Conservation (phyloP, 1,140 invertebrate genomes). For the Lordiphosa collinella region DNA sequence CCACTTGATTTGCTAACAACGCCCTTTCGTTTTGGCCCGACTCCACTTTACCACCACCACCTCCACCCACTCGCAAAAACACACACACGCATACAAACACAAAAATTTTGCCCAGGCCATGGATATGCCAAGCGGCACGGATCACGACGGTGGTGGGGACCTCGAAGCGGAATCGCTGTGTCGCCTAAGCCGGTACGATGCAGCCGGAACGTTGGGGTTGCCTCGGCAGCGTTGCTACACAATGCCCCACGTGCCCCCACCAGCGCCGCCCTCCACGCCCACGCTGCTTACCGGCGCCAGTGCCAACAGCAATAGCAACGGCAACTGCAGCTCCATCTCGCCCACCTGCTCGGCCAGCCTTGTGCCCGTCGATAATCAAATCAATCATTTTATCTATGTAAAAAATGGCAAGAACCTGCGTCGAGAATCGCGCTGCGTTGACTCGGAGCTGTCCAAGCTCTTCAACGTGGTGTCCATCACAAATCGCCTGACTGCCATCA, state of each 20-base stretch:
- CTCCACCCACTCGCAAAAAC: conserved; percentile 64
- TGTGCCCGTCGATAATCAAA: conserved; percentile 53
- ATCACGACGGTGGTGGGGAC: conserved; percentile 48
- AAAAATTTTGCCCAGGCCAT: conserved; percentile 46
- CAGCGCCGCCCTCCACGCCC: conserved; percentile 74
- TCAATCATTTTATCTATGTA: conserved; percentile 75
- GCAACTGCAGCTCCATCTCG: conserved; percentile 48
- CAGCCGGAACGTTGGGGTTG: conserved; percentile 21
- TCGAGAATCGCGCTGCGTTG: conserved; percentile 65
- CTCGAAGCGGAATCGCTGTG: conserved; percentile 54
- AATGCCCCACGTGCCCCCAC: conserved; percentile 71
- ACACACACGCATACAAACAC: conserved; percentile 34
- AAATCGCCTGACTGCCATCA: conserved; percentile 53
- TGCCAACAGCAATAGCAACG: conserved; percentile 35
- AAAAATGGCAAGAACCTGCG: conserved; percentile 75
- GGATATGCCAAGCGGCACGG: conserved; percentile 63
- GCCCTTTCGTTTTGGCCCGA: conserved; percentile 45
- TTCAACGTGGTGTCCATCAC: conserved; percentile 75
- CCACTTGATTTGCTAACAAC: conserved; percentile 21
- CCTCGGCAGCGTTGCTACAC: conserved; percentile 73
- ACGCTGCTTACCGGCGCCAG: conserved; percentile 53
- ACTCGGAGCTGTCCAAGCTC: conserved; percentile 69
- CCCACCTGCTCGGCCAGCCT: conserved; percentile 48
- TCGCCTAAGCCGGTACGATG: conserved; percentile 64
- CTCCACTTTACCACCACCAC: conserved; percentile 25